Conservation (phyloP, 1,140 invertebrate species). For the Eufriesea mexicana region DNA sequence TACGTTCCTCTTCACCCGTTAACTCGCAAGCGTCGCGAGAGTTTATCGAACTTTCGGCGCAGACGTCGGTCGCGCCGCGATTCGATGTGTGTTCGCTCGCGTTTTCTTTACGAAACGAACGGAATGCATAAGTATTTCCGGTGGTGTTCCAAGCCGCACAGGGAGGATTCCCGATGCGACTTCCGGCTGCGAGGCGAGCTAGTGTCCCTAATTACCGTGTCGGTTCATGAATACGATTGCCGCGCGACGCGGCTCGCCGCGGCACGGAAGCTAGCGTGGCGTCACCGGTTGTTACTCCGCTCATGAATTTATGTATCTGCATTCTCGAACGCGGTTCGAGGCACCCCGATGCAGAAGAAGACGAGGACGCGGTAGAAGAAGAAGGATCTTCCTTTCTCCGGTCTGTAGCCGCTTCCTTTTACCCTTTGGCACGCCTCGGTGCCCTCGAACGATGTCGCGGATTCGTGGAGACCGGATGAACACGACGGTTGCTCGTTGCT, state of each 20-base stretch:
- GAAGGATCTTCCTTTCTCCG: constrained; percentile 47
- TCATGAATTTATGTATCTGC: constrained; percentile 83
- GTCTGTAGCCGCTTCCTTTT: constrained; percentile 57
- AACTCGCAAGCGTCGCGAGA: not conserved
- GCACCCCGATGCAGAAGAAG: constrained; percentile 63
- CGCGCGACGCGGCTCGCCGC: constrained; percentile 62
- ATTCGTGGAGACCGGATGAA: constrained; percentile 40
- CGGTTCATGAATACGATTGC: constrained; percentile 83
- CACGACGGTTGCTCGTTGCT: constrained; percentile 18
- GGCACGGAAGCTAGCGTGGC: constrained; percentile 82
- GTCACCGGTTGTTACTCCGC: constrained; percentile 82
- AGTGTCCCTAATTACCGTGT: constrained; percentile 83
- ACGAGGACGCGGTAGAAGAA: constrained; percentile 53
- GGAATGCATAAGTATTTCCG: constrained; percentile 82
- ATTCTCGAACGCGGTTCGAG: constrained; percentile 77
- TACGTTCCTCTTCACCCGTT: not conserved
- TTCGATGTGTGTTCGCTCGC: constrained; percentile 63
- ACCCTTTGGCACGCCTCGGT: constrained; percentile 59
- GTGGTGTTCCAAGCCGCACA: constrained; percentile 74
- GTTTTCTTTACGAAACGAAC: constrained; percentile 78
- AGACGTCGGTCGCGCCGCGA: constrained; percentile 18
- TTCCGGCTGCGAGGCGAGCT: constrained; percentile 81
- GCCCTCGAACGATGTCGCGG: constrained; percentile 59
- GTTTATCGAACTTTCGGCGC: constrained; percentile 59
- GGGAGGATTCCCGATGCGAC: constrained; percentile 80